Evolutionary conservation across 2,797 vertebrate species (phyloP), one percentile per base, ranked within the genome.

Genomic region (Bovichtus diacanthus): DNA sequence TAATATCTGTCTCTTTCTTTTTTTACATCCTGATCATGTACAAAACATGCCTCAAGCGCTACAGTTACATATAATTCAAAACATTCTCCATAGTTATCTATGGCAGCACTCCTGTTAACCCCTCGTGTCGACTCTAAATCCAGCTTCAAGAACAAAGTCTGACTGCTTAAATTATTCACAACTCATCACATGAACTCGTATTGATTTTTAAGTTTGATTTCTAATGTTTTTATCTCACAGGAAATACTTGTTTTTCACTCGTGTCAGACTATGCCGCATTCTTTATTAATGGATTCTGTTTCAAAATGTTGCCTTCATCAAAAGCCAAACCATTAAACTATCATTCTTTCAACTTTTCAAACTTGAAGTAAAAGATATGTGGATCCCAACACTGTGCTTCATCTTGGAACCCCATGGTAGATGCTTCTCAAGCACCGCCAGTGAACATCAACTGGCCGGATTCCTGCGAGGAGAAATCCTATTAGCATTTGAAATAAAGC

Each of bases 401-500:
- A 59, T 68, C 51, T 71, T 15, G 18, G 53, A 59, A 31, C 66
- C 65, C 61, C 56, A 18, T 29, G 41, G 63, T 54, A 25, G 44
- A 41, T 9, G 44, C 31, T 31, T 54, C 49, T 16, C 39, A 50
- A 18, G n/a, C 15, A 41, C 61, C 1, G 49, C 59, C 44, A 19
- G 51, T 29, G 59, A 69, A 74, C 67, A 44, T 80, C 41, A 74
- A 65, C 55, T 27, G 9, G 70, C 43, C 77, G 74, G 47, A 70
- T 76, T 68, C 56, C 63, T 51, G 58, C 47, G 16, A 64, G 50
- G 61, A 64, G 66, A 77, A 78, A 46, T 70, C 80, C 59, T 44
- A 72, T 85, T 82, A 78, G 67, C 83, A 80, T 88, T 85, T 85
- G 60, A 88, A 92, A 89, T 87, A 78, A 84, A 71, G 62, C 84